Evolutionary conservation across 2,113 vertebrate genomes (phyloP), one percentile per base, ranked within the genome.

Genomic region (Merops nubicus): DNA sequence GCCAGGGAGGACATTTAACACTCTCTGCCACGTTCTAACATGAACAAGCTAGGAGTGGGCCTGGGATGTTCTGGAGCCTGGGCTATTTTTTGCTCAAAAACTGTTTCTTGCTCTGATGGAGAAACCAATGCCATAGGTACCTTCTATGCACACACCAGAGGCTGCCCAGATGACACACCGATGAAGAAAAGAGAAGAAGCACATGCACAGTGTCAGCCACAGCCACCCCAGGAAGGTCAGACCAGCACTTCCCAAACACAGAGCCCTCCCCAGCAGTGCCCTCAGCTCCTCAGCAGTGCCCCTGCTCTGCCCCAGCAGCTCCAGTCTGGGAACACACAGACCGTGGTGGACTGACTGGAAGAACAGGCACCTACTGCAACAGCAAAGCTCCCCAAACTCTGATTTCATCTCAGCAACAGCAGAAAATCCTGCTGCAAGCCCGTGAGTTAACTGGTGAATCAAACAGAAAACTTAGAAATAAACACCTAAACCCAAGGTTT

Each of bases 111-210:
- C 26, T 63, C 63, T 36, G 76, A 47, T 19, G 67, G 36, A 36
- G 60, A 60, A 60, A n/a, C 3, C 1, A 8, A 6, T 33, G 3
- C 11, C 0, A 20, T 3, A 4, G 38, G 19, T 4, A 16, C 7
- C 15, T 22, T 26, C 50, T 8, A 16, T 0, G 38, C 60, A 53
- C 21, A 28, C 10, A 25, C 21, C 31, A 10, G 8, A n/a, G 13
- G 1, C 74, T 2, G 38, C 43, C 14, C 2, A 26, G 9, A 17
- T 0, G 3, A 67, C 11, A 3, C 25, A 2, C 15, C 6, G 8
- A 28, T 11, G 9, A 40, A 26, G 40, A 17, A 11, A 60, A n/a
- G 6, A 50, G 76, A 12, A 17, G 17, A 36, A 36, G 11, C 12
- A 23, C n/a, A 36, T 60, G 57, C 57, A 60, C 6, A 60, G 17